Base-by-base conservation (phyloP, 30 jellyfish, hydroid and myxozoan species). In the Turritopsis rubra region DNA sequence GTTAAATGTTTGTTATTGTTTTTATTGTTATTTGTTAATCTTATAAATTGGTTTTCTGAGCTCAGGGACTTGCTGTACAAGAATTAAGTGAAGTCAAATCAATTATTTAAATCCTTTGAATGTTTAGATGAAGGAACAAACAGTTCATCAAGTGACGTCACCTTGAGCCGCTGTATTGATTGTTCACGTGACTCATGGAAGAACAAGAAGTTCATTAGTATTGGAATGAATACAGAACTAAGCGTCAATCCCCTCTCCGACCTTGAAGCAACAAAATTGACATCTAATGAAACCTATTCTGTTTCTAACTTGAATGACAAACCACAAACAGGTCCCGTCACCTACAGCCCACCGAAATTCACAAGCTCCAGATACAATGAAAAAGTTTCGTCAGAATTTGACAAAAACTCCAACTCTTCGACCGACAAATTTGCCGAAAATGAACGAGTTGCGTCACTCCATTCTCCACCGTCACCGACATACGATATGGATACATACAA, bases 111-210 rank as follows among this genome's bases (percentile, higher is more conserved):
- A n/a, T n/a, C n/a, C n/a, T n/a, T n/a, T 68, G 24, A 28, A 29
- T 60, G 29, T 77, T 28, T 22, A 80, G 87, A 65, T 65, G 79
- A 65, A 20, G n/a, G 41, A 29, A 25, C 21, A 25, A 72, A 25
- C 30, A 72, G 30, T 20, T 20, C 21, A 29, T 19, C 80, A 18
- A 18, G 30, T n/a, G 82, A n/a, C 24, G 82, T n/a, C 53, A 81
- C 96, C 21, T 86, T 96, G 19, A 91, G 94, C 22, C 88, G 90
- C 26, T 93, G 99, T 91, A 79, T 93, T 21, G 99, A 93, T 9
- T 93, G 99, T 85, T 88, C 96, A 26, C 81, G 96, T 26, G 99
- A 93, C 66, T 88, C 99, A n/a, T 93, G 99, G 99, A 93, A 93
- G 53, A 84, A 95, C 31, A 93, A 93, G 76, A 88, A 86, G 52